A percentile compares a stretch with the other conserved stretches of the same genome.
These are phyloP conservation scores for Petrolisthes manimaculis DNA, from an alignment of 2,888 invertebrate species.

Conservation along the genomic window DNA sequence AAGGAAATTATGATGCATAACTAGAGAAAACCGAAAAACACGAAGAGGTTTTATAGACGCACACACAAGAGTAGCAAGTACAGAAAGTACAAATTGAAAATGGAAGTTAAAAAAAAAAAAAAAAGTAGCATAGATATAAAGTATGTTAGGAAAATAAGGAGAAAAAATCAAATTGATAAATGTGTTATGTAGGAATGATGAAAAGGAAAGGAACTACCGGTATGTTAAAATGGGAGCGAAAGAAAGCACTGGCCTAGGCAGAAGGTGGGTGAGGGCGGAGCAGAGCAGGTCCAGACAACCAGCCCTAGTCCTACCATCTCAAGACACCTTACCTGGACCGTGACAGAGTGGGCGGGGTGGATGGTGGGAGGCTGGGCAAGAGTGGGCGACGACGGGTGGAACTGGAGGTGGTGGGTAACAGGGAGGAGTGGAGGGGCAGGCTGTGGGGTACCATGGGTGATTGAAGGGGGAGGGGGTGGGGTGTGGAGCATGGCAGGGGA, in stretches of 20 bases:
- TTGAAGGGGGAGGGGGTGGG: conserved; percentile 28
- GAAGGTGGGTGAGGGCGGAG: conserved; percentile 16
- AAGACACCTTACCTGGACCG: conserved; percentile 61
- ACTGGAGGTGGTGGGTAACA: conserved; percentile 26
- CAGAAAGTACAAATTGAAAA: neutral
- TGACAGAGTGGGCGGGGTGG: conserved; percentile 65
- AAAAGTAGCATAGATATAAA: neutral
- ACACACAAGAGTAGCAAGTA: neutral
- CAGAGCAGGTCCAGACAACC: neutral
- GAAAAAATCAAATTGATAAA: neutral
- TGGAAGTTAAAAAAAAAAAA: neutral
- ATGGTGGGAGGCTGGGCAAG: conserved; percentile 52
- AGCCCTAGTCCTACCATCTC: neutral
- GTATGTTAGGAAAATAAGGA: neutral
- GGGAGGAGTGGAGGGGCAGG: neutral
- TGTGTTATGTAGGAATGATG: neutral
- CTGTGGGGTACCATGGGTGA: neutral
- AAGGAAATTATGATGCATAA: too few relatives aligned
- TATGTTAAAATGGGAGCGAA: neutral
- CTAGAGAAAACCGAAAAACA: too few relatives aligned
- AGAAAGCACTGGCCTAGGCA: neutral
- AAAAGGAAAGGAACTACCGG: neutral
- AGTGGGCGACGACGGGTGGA: conserved; percentile 5
- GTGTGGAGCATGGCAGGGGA: conserved; percentile 25
- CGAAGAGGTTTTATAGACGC: too few relatives aligned